Conservation (phyloP, 2,113 vertebrate species). For the Gavialis gangeticus region DNA sequence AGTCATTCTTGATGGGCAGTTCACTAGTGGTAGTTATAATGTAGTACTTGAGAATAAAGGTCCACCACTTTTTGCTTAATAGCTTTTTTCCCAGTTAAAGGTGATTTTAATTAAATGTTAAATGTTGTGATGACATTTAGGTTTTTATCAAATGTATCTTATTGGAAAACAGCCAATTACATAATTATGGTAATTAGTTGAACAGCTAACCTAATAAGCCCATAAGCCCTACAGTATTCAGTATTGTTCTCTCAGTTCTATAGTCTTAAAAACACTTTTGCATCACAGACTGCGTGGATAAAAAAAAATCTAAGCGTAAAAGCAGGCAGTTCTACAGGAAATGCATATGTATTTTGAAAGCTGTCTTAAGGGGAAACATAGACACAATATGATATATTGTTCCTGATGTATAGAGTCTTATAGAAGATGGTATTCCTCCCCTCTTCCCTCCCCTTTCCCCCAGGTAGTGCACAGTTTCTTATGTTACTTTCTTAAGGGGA, state of each 20-base stretch:
- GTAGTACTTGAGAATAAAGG: not conserved
- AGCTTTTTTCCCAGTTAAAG: not conserved
- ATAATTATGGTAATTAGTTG: not conserved
- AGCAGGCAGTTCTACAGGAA: not conserved
- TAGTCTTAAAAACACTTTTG: conserved; percentile 1
- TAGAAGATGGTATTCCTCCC: not conserved
- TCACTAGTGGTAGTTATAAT: not conserved
- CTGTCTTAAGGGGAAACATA: not conserved
- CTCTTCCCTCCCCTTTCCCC: too few species aligned
- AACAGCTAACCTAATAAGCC: not conserved
- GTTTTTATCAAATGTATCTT: not conserved
- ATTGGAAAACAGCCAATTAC: not conserved
- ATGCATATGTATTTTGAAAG: not conserved
- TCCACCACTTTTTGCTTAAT: not conserved
- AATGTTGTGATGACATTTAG: not conserved
- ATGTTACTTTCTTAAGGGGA: not conserved
- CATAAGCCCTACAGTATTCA: not conserved
- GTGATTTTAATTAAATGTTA: not conserved
- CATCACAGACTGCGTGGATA: not conserved
- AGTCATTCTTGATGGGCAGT: too few species aligned
- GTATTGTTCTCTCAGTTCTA: not conserved
- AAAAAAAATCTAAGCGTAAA: conserved; percentile 3
- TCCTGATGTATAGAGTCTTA: not conserved
- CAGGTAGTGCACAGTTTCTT: not conserved
- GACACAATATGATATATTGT: not conserved